Percentiles rank a stretch among this genome's conserved stretches.
phyloP scores from a whole-genome alignment of 2,797 vertebrate genomes.

The Hoplostethus atlanticus region DNA sequence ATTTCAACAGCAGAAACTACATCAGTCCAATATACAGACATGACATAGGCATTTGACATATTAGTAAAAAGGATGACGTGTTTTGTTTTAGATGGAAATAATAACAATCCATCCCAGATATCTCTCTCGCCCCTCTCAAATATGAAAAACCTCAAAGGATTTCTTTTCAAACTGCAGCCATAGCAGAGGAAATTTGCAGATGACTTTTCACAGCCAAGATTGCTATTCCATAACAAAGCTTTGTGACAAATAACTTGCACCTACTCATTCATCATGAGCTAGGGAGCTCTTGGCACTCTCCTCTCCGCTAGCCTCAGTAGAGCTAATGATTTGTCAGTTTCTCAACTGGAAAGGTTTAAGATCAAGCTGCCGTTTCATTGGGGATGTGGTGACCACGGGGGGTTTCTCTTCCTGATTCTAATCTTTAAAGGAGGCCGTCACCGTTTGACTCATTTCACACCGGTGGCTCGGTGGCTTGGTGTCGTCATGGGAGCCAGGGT shows the following conservation, averaged over 20 bases:
- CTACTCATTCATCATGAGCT: not conserved
- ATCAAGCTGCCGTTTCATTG: conserved; percentile 29
- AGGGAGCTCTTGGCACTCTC: not conserved
- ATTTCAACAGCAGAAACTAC: too few relatives aligned
- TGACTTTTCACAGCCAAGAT: not conserved
- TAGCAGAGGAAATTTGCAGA: conserved; percentile 1
- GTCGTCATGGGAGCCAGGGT: conserved; percentile 62
- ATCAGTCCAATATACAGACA: too few relatives aligned
- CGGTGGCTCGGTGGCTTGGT: conserved; percentile 54
- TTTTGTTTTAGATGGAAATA: conserved; percentile 24
- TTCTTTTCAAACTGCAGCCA: not conserved
- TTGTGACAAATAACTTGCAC: not conserved
- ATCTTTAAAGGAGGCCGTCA: conserved; percentile 52
- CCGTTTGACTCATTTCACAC: conserved; percentile 74
- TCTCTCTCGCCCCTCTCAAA: not conserved
- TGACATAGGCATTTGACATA: not conserved
- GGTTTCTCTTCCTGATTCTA: conserved; percentile 63
- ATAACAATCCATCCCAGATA: not conserved
- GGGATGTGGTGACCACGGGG: conserved; percentile 62
- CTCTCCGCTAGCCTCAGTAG: not conserved
- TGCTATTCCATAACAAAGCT: conserved; percentile 3
- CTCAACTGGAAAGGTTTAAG: conserved; percentile 41
- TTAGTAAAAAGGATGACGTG: not conserved
- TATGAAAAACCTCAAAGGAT: not conserved
- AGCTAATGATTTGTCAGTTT: conserved; percentile 26